A percentile compares a stretch with the other conserved stretches of the same genome.
Evolutionary conservation across 2,113 vertebrate species (phyloP).

Genomic region (Piaya cayana): DNA sequence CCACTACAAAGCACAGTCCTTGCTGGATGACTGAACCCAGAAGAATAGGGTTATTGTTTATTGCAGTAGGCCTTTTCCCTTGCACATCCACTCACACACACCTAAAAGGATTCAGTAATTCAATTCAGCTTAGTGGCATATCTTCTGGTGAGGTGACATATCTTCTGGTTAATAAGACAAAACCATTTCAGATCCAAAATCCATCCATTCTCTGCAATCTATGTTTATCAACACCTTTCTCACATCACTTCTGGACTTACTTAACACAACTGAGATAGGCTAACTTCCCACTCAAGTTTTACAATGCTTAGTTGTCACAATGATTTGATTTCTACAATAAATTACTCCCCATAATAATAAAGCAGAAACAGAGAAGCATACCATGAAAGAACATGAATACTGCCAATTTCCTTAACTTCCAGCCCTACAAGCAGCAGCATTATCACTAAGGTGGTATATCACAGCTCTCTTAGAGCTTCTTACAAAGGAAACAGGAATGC

Average conservation of each 20-base stretch:
- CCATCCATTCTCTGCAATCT: neutral
- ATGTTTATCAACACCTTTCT: neutral
- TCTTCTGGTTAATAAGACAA: neutral
- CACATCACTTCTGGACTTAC: neutral
- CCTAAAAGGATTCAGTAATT: neutral
- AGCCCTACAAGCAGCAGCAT: neutral
- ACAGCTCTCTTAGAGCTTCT: neutral
- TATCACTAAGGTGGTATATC: neutral
- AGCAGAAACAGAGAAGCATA: neutral
- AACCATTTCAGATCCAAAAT: neutral
- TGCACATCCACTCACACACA: neutral
- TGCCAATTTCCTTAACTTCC: neutral
- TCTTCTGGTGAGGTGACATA: neutral
- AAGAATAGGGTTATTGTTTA: neutral
- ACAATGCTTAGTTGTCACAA: neutral
- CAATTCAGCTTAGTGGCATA: neutral
- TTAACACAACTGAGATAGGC: neutral
- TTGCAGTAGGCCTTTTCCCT: neutral
- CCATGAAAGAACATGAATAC: neutral
- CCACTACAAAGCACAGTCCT: neutral
- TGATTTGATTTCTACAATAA: neutral
- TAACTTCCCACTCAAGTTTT: neutral
- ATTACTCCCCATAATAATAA: neutral
- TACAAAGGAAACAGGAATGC: neutral
- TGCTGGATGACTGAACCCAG: neutral